Evolutionary conservation across 2,888 invertebrate genomes (phyloP).

Genomic region (Nemotelus pantherinus): DNA sequence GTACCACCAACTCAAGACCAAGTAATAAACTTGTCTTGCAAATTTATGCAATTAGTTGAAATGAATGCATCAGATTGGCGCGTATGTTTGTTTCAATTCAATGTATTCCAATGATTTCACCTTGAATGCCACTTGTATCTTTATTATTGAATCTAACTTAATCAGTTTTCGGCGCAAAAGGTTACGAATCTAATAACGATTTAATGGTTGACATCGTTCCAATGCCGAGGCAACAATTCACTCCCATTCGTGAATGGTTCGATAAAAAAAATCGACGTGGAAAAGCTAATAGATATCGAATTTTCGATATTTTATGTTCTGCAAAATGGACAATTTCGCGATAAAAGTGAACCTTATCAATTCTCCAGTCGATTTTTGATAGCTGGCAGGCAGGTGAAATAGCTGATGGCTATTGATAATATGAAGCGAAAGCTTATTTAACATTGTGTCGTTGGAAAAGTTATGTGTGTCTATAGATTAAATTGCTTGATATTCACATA

Average conservation of each 20-base stretch:
- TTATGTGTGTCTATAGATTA: no score
- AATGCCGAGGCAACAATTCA: no score
- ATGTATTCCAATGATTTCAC: not conserved
- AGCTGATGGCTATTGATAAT: no score
- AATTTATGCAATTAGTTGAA: not conserved
- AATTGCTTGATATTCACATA: no score
- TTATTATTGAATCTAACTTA: conserved; percentile 9
- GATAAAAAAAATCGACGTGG: not conserved
- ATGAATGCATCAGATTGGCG: no score
- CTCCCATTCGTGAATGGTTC: not conserved
- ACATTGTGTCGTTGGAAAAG: no score
- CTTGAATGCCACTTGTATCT: not conserved
- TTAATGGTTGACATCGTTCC: not conserved
- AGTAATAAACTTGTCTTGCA: not conserved
- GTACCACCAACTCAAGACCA: no score
- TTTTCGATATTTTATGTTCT: not conserved
- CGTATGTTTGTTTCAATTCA: not conserved
- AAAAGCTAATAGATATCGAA: not conserved
- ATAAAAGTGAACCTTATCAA: not conserved
- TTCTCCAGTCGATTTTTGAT: not conserved
- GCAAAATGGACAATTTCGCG: not conserved
- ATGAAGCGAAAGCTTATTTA: no score
- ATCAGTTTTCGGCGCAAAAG: conserved; percentile 19
- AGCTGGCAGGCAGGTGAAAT: no score
- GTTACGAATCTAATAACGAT: conserved; percentile 5